A percentile compares a stretch with the other conserved stretches of the same genome.
Evolutionary conservation across 2,113 vertebrate species (phyloP).

Genomic region (Nipponia nippon): DNA sequence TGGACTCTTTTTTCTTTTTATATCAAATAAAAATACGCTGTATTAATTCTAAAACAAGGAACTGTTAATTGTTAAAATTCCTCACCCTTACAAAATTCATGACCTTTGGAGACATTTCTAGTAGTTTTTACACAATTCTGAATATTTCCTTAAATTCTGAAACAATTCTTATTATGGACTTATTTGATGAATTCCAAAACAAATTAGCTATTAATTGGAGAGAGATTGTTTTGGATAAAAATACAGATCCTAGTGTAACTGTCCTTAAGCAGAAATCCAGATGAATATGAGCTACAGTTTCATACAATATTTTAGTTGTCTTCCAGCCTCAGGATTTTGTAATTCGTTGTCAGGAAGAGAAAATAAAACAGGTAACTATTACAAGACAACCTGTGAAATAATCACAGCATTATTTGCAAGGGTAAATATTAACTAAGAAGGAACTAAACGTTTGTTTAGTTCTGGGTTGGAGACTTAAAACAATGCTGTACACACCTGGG

Average conservation of each 20-base stretch:
- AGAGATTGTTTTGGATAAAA: not conserved
- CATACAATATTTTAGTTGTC: not conserved
- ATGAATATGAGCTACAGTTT: not conserved
- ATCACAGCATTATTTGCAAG: not conserved
- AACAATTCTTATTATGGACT: not conserved
- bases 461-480: not conserved
- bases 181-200: not conserved
- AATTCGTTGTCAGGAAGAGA: not conserved
- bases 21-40: not conserved
- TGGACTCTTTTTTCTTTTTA: not conserved
- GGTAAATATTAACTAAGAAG: slow-evolving; percentile 15
- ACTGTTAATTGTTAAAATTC: not conserved
- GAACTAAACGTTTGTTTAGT: slow-evolving; percentile 9
- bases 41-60: not conserved
- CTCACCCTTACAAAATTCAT: not conserved
- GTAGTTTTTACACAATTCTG: not conserved
- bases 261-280: not conserved
- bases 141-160: not conserved
- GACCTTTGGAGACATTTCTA: not conserved
- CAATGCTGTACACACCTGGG: not conserved
- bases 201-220: not conserved
- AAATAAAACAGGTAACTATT: not conserved
- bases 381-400: not conserved
- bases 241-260: not conserved
- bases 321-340: not conserved